These are phyloP conservation scores for Tholera decimalis DNA, from an alignment of 2,888 invertebrate species.

Conservation along the genomic window DNA sequence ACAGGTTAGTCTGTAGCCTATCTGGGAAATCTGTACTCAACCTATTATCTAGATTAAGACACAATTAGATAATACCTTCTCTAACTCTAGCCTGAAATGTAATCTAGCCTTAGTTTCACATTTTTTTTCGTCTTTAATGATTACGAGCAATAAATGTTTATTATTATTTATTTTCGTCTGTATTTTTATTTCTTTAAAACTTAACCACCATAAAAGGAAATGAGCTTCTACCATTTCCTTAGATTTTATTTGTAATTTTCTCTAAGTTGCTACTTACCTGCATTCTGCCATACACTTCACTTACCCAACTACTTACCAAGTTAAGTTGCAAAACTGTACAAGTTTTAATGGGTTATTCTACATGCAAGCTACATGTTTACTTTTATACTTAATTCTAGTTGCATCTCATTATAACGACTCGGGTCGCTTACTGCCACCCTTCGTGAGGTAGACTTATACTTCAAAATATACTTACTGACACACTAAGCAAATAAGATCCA, in stretches of 20 bases:
- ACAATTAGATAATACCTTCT: no score
- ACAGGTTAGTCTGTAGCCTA: no score
- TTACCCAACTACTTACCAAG: slow-evolving; percentile 43
- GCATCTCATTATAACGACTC: slow-evolving; percentile 56
- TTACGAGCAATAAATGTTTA: no score
- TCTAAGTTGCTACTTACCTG: slow-evolving; percentile 5
- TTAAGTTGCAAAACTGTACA: slow-evolving; percentile 37
- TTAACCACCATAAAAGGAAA: slow-evolving; percentile 1
- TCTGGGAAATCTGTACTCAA: no score
- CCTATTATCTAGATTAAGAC: no score
- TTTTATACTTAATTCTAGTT: slow-evolving; percentile 50
- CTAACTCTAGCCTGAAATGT: no score
- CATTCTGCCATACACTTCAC: slow-evolving; percentile 24
- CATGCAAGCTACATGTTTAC: slow-evolving; percentile 50
- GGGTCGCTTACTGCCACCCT: slow-evolving; percentile 49
- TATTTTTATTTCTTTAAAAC: neutral
- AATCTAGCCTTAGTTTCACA: no score
- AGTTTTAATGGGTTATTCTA: slow-evolving; percentile 41
- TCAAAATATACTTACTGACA: slow-evolving; percentile 32
- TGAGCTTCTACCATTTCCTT: neutral
- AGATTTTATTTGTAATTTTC: neutral
- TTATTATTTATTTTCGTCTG: slow-evolving; percentile 11
- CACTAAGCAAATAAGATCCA: slow-evolving; percentile 11
- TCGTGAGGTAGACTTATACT: slow-evolving; percentile 10
- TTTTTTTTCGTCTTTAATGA: no score